Base-by-base conservation (phyloP, 2,888 invertebrate species). In the Pterobdella sp. region DNA sequence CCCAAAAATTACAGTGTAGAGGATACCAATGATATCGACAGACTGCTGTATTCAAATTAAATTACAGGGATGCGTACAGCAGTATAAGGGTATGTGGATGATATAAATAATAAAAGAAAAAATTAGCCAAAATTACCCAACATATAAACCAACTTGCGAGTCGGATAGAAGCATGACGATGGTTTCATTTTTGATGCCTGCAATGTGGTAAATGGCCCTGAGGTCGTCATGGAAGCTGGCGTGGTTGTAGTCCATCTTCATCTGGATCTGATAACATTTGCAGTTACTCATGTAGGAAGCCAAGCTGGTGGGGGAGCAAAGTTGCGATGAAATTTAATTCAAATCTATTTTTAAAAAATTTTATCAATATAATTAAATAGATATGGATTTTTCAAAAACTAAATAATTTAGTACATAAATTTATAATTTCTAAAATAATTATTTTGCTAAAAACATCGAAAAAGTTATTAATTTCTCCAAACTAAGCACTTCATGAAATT, bases 141-240 rank as follows among this genome's bases (percentile, higher is more conserved):
- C 18, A n/a, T n/a, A 3, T 29, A 35, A 1, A 72, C 68, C n/a
- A 75, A 82, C 82, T 81, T 83, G 93, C 0, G 91, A 92, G 81
- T 94, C 94, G 1, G 92, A 91, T 81, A 94, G 90, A 0, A 94
- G 87, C 81, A 94, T 93, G 0, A 92, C 91, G 0, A 90, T 90
- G 74, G 91, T 89, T 75, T 89, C 87, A 77, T 88, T 88, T 29
- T 86, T 82, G 2, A 89, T 88, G 0, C 93, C 94, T 0, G 92
- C 92, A 72, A 88, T 86, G 80, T 89, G 88, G 81, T 91, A 93
- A 82, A 93, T 88, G 74, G 87, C 88, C 64, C 91, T 88, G 35
- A 94, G 82, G 82, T 94, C 93, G 72, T 93, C 92, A 81, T 92
- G 92, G 85, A 94, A 94, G 2, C 89, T 87, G 14, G 85, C 85